A percentile compares a stretch with the other conserved stretches of the same genome.
Conservation (phyloP, 2,113 vertebrate genomes). For the Prietella phreatophila region DNA sequence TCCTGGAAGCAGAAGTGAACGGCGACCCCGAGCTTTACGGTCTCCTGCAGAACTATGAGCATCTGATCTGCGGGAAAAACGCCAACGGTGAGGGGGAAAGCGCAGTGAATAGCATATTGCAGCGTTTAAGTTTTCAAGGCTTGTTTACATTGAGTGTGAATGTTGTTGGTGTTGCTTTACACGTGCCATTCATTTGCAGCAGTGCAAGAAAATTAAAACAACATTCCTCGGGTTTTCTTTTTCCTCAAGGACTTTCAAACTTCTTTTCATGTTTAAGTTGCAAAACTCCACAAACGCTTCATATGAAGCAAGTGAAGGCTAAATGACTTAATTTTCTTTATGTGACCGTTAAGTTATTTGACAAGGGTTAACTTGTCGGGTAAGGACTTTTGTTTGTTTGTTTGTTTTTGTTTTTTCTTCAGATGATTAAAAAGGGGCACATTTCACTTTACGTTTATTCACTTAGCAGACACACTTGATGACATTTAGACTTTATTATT, state of each 20-base stretch:
- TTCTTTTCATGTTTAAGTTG: not conserved
- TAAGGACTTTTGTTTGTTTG: no score
- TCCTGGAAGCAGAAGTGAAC: slow-evolving; percentile 82
- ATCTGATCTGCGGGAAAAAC: slow-evolving; percentile 89
- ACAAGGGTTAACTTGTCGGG: not conserved
- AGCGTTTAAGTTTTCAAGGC: not conserved
- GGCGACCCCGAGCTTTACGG: slow-evolving; percentile 90
- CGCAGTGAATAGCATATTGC: not conserved
- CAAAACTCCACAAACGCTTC: not conserved
- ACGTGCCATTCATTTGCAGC: not conserved
- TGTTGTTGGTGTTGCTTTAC: not conserved
- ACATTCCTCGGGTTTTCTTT: not conserved
- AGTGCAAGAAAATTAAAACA: not conserved
- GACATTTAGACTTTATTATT: not conserved
- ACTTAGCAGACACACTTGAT: not conserved
- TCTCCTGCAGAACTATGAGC: slow-evolving; percentile 85
- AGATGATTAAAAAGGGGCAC: not conserved
- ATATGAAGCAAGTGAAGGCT: not conserved
- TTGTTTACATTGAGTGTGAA: not conserved
- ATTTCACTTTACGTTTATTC: no score
- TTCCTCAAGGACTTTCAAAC: not conserved
- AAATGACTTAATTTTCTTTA: not conserved
- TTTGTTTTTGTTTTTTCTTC: no score
- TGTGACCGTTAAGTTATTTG: not conserved
- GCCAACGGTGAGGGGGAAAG: slow-evolving; percentile 80